Evolutionary conservation across 2,888 invertebrate species (phyloP), one percentile per base, ranked within the genome.

Genomic region (Drosophila pseudotakahashii): DNA sequence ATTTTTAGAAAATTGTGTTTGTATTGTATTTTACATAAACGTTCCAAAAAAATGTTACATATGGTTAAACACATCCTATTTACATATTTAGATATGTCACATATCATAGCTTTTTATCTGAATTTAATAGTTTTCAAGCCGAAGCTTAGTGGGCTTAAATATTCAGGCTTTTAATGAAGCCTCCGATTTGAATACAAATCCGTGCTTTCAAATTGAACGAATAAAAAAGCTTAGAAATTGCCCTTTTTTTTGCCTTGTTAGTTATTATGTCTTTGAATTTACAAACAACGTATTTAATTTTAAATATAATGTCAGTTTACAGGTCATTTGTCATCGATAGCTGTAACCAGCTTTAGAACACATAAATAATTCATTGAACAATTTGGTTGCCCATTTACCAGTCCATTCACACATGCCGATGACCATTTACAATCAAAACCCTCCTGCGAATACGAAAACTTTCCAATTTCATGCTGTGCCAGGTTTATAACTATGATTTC

Each of bases 351-450:
- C 7, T 39, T 36, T 10, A 13, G 16, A 10, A 13, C 23, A 50
- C 13, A 13, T 13, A 58, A 41, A 5, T 11, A 19, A 7, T 23
- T 32, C 59, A 59, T 16, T 59, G 41, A 50, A 36, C 26, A 42
- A 48, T 32, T 34, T 34, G 7, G 36, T 59, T 26, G 48, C 16
- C n/a, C n/a, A 48, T 63, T 62, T 34, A 23, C 14, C 32, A 14
- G 23, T 5, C 16, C 47, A 41, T 48, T 62, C 47, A 32, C 34
- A 26, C 48, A 62, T 57, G 30, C 11, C 16, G 45, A 37, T 34
- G 23, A 34, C 3, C 34, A 34, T 59, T 59, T 42, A 63, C 34
- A 59, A 63, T 59, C 26, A 59, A n/a, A 41, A 48, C 16, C 9
- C 59, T 34, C 34, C 11, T 11, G 41, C 7, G 39, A 59, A 11